Conservation (phyloP, 2,113 vertebrate genomes). For the Clupea harengus region DNA sequence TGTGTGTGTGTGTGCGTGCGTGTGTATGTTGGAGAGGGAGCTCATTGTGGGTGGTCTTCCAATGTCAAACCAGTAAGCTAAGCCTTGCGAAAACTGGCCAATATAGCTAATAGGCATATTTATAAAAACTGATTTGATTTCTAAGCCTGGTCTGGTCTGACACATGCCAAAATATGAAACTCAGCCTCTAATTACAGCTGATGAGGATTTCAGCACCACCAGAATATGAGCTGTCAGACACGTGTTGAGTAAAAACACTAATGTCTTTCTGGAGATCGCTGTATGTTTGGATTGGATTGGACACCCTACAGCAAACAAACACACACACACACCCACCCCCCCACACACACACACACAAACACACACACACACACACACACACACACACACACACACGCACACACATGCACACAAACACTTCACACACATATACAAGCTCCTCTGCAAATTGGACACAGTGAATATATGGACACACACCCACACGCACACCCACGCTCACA, state of each 20-base stretch:
- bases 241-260: not conserved
- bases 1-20: not conserved
- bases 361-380: not conserved
- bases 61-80: not conserved
- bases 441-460: constrained; percentile 18
- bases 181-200: not conserved
- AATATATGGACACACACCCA: not conserved
- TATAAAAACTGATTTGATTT: not conserved
- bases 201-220: constrained; percentile 11
- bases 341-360: not conserved
- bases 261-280: constrained; percentile 3
- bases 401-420: not conserved
- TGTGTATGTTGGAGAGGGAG: not conserved
- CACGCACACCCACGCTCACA: not conserved
- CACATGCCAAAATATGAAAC: constrained; percentile 7
- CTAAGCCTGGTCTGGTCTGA: not conserved
- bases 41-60: not conserved
- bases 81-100: not conserved
- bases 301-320: not conserved
- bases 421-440: not conserved
- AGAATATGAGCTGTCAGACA: not conserved
- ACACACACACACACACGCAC: not conserved
- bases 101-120: not conserved
- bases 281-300: not conserved
- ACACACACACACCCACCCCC: too few species aligned